Evolutionary conservation across 2,888 invertebrate species (phyloP).

Genomic region (Clusia tigrina): DNA sequence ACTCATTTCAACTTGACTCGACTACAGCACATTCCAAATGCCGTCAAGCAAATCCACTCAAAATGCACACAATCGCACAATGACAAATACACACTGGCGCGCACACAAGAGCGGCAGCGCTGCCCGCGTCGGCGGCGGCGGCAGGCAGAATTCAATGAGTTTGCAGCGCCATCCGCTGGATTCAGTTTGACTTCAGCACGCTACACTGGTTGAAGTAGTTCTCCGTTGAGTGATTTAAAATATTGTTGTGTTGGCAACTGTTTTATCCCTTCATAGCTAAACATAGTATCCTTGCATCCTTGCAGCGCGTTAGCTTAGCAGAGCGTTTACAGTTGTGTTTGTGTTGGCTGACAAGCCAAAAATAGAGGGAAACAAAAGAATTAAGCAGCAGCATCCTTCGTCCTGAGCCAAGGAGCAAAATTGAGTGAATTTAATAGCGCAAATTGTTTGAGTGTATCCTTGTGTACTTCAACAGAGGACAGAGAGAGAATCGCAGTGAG

Average conservation of each 20-base stretch:
- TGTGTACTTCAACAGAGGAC: not conserved
- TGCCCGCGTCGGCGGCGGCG: not conserved
- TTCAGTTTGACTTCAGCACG: conserved; percentile 18
- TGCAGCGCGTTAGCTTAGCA: not conserved
- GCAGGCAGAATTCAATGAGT: conserved; percentile 15
- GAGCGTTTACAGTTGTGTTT: not conserved
- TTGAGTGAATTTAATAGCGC: not conserved
- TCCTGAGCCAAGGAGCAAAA: too few relatives aligned
- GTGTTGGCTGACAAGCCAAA: not conserved
- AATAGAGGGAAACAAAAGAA: not conserved
- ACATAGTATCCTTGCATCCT: not conserved
- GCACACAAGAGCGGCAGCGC: not conserved
- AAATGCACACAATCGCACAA: not conserved
- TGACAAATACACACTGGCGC: not conserved
- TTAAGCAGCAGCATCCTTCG: not conserved
- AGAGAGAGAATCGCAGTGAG: not conserved
- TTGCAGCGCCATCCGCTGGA: conserved; percentile 5
- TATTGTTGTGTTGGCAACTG: too few relatives aligned
- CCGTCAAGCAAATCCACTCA: not conserved
- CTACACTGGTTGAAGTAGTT: conserved; percentile 9
- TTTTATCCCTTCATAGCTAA: too few relatives aligned
- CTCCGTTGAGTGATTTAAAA: not conserved
- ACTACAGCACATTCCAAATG: too few relatives aligned
- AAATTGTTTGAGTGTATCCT: not conserved
- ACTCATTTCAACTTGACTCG: too few relatives aligned